A percentile compares a stretch with the other conserved stretches of the same genome.
Evolutionary conservation across 2,797 vertebrate genomes (phyloP).

Genomic region (Poecile montanus): DNA sequence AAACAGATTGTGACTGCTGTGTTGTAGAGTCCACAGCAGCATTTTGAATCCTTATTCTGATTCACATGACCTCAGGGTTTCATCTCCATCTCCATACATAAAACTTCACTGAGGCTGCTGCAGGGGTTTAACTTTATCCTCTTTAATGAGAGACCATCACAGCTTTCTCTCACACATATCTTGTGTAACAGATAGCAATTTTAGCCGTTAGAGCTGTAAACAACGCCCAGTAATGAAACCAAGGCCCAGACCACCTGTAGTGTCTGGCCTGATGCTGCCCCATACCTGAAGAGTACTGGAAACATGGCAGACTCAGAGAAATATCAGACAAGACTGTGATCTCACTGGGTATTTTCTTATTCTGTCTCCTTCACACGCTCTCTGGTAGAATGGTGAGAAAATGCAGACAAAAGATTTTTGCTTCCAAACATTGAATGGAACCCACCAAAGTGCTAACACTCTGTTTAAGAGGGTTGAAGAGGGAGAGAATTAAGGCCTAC

Average conservation of each 20-base stretch:
- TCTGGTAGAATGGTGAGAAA: not conserved
- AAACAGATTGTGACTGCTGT: rapidly evolving
- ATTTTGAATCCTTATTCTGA: not conserved
- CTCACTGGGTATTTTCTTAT: not conserved
- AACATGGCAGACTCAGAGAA: not conserved
- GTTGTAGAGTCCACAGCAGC: not conserved
- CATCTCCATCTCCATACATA: not conserved
- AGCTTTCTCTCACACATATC: not conserved
- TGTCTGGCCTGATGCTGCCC: not conserved
- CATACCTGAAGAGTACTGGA: not conserved
- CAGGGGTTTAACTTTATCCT: not conserved
- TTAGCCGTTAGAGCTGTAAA: not conserved
- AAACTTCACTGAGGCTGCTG: not conserved
- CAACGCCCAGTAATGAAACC: not conserved
- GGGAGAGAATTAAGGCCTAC: not conserved
- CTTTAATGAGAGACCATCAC: not conserved
- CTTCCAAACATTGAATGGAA: not conserved
- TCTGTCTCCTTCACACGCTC: rapidly evolving
- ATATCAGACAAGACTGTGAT: not conserved
- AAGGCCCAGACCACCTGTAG: not conserved
- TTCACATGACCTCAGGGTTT: not conserved
- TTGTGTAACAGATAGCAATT: not conserved
- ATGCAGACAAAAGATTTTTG: not conserved
- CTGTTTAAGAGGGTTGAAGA: not conserved
- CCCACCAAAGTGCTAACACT: not conserved